Evolutionary conservation across 2,888 invertebrate species (phyloP), one percentile per base, ranked within the genome.

Genomic region (Acrobasis repandana): DNA sequence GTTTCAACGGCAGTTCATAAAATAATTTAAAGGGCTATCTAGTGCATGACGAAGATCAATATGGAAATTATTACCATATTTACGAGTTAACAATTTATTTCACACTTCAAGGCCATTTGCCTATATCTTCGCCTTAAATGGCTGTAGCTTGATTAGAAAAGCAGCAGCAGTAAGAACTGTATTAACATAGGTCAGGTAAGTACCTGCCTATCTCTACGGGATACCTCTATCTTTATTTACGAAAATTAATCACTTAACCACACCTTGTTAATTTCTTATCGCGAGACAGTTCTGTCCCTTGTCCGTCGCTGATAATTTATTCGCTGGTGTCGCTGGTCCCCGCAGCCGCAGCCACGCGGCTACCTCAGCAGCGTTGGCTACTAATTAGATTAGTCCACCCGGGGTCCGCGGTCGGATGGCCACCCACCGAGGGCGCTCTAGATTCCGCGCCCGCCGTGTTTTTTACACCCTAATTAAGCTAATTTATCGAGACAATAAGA

Each of bases 391-490:
- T 52, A 58, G 68, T 65, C 64, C 65, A 63, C 66, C 52, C 61
- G 59, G 65, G 66, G 59, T 62, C 66, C 63, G 46, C 69, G 82
- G n/a, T n/a, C n/a, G n/a, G n/a, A n/a, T n/a, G n/a, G 71, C 90
- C 90, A 90, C 90, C 90, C 90, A 90, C 86, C 70, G 81, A 71
- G 84, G 66, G 16, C 79, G 82, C 80, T 79, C 88, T 90, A 90
- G 89, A 87, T 88, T 85, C 89, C 85, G 76, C 82, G 79, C 80
- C 80, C 75, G 82, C 75, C 77, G 75, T 78, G 78, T 88, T 86
- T 88, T 90, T 89, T 88, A 88, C 88, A 85, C 90, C 88, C 90
- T 89, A 90, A 91, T 91, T 91, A 91, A 89, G 85, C 85, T 91
- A 90, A 90, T 91, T 91, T 91, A 91, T 90, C 84, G 90, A 83